phyloP scores from a whole-genome alignment of 2,113 vertebrate species.

The Poicephalus gulielmi region DNA sequence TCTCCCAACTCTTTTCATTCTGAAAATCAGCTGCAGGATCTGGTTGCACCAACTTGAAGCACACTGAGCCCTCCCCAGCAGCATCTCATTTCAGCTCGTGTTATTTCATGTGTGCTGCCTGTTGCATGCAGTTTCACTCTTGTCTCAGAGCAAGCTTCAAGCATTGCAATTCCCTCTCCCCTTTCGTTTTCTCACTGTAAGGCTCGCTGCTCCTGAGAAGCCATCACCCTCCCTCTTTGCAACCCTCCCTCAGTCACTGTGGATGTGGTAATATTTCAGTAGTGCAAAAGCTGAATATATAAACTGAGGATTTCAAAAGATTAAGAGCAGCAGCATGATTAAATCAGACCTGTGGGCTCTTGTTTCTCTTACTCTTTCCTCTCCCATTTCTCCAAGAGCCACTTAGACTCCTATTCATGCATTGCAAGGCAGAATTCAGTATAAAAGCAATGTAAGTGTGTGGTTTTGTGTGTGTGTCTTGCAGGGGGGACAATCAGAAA shows the following conservation, averaged over 20 bases:
- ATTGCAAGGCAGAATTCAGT: not conserved
- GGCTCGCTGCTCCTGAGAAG: not conserved
- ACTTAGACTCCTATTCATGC: not conserved
- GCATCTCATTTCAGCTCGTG: not conserved
- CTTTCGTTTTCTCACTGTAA: not conserved
- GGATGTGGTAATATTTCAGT: not conserved
- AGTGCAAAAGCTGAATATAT: not conserved
- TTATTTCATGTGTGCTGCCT: not conserved
- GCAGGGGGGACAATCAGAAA: not conserved
- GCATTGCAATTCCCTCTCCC: not conserved
- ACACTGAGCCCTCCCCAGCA: not conserved
- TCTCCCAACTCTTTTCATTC: not conserved
- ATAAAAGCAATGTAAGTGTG: fast-evolving
- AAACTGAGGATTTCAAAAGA: not conserved
- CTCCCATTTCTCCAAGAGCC: not conserved
- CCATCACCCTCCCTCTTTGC: not conserved
- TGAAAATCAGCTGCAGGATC: not conserved
- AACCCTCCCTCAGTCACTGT: not conserved
- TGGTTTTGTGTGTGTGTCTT: not conserved
- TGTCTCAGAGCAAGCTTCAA: not conserved
- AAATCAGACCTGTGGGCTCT: not conserved
- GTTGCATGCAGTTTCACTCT: not conserved
- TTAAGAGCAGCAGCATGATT: not conserved
- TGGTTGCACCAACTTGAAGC: not conserved
- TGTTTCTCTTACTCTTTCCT: not conserved